These are phyloP conservation scores for Crenichthys baileyi DNA, from an alignment of 2,797 vertebrate species.

Conservation along the genomic window DNA sequence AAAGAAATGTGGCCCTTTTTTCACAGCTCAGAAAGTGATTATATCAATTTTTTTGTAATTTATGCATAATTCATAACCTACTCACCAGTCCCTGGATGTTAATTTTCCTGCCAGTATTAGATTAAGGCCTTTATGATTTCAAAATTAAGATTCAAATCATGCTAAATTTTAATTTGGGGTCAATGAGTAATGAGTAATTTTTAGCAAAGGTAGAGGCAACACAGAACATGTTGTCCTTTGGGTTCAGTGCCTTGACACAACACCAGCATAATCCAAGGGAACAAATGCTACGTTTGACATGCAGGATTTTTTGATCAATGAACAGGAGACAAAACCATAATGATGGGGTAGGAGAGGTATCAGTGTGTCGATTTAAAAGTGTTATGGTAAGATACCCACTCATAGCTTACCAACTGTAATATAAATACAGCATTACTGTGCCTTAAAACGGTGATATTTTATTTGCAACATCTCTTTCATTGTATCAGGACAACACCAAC, in stretches of 20 bases:
- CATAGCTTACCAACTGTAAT: background rate
- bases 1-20: background rate
- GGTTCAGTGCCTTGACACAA: background rate
- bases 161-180: background rate
- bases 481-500: background rate
- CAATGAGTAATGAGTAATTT: no score
- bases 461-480: background rate
- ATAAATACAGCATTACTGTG: background rate
- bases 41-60: slow-evolving; percentile 1
- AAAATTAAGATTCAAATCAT: background rate
- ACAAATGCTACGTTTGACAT: background rate
- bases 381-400: background rate
- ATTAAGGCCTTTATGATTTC: background rate
- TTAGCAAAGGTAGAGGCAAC: background rate
- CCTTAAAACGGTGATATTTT: background rate
- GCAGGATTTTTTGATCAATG: background rate
- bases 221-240: background rate
- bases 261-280: no score
- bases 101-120: background rate
- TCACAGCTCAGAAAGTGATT: background rate
- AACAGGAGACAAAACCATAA: background rate
- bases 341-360: background rate
- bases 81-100: background rate
- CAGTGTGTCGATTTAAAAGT: background rate
- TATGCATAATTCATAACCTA: slow-evolving; percentile 1